Evolutionary conservation across 2,113 vertebrate species (phyloP), one percentile per base, ranked within the genome.

Genomic region (Shinisaurus crocodilurus): DNA sequence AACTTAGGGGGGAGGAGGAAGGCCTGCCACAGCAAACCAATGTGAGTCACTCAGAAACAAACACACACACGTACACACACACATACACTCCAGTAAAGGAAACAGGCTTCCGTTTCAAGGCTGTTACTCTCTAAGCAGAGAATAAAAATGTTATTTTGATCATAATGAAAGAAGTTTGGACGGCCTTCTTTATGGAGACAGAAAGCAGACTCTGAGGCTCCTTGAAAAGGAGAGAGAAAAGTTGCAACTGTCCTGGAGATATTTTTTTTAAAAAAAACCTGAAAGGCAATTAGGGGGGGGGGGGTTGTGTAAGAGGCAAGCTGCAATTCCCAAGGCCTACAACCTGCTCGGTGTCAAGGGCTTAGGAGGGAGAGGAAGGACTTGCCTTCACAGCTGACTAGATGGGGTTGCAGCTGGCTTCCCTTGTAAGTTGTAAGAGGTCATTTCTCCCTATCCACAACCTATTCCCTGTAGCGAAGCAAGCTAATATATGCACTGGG

Each of bases 71-170:
- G 1, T 20, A 54, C 9, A 12, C 54, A 43, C 60, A 20, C 27
- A 45, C 40, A 27, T 40, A 93, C 95, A 96, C 94, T 90, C 95
- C 92, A 15, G 40, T 84, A 92, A 94, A 96, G 93, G 93, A 96
- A 96, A 90, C 94, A 94, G 95, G 94, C 95, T 96, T 96, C 95
- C 91, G 87, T 95, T 94, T 91, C 89, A 74, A 93, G 94, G 92
- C 93, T 94, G 95, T 94, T 95, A 95, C 91, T 95, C 93, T 95
- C 92, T 90, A 94, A 95, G 95, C 95, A 94, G 95, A 84, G 94
- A 93, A 92, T 83, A 87, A 93, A 93, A 48, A 37, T 93, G 90
- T 95, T 95, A 95, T 95, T 96, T 96, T 95, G 95, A 87, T 94
- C 94, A 92, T 80, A 92, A 95, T 91, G 92, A 95, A 94, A 95